Percentiles rank a stretch among this genome's conserved stretches.
Evolutionary conservation across 2,797 vertebrate genomes (phyloP).

Genomic region (Corythornis leucogaster): DNA sequence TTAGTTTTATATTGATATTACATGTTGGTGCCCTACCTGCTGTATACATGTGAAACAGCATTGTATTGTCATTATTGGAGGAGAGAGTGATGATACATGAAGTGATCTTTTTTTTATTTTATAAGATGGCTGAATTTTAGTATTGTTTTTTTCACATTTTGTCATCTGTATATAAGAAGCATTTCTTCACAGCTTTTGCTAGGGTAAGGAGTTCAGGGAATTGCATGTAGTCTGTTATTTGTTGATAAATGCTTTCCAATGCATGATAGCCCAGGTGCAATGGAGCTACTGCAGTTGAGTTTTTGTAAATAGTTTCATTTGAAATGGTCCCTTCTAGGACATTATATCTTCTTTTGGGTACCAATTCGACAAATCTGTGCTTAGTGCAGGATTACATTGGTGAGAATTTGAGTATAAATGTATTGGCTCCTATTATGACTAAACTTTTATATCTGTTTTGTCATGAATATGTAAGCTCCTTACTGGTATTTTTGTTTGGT

Average conservation of each 20-base stretch:
- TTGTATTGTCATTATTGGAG: not conserved
- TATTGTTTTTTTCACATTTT: not conserved
- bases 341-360: not conserved
- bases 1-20: not conserved
- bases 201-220: not conserved
- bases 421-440: not conserved
- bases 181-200: not conserved
- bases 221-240: not conserved
- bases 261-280: not conserved
- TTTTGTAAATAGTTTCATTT: not conserved
- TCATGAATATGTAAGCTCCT: not conserved
- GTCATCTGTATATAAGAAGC: not conserved
- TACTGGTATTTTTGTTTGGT: too few relatives aligned
- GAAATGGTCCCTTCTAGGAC: not conserved
- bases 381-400: not conserved
- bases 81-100: not conserved
- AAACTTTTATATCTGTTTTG: not conserved
- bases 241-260: not conserved
- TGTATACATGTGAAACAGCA: fast-evolving
- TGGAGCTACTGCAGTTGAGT: not conserved
- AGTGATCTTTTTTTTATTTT: not conserved
- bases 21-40: not conserved
- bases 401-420: not conserved
- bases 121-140: not conserved
- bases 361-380: not conserved